phyloP scores from a whole-genome alignment of 1,140 invertebrate species.

The Bombus huntii region DNA sequence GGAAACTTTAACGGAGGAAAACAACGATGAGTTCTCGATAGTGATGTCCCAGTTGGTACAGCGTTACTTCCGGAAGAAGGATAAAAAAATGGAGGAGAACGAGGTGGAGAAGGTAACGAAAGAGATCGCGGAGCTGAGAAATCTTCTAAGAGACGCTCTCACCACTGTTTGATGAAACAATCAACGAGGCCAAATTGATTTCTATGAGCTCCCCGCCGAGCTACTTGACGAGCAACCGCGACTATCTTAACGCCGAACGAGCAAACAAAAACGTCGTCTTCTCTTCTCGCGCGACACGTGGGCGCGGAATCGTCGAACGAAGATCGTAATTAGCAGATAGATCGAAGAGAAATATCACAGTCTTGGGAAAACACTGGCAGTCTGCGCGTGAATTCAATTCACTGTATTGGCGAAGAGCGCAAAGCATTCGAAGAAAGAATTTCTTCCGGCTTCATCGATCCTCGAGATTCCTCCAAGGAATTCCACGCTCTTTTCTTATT shows the following conservation, averaged over 20 bases:
- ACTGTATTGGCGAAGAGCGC: neutral
- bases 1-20: slow-evolving; percentile 62
- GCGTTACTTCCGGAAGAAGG: slow-evolving; percentile 83
- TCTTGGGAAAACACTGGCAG: neutral
- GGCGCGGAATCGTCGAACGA: too few species aligned
- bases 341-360: neutral
- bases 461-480: too few species aligned
- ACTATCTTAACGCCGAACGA: too few species aligned
- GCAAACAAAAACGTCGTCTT: neutral
- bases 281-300: neutral
- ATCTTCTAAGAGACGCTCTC: slow-evolving; percentile 68
- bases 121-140: slow-evolving; percentile 67
- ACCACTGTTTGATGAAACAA: slow-evolving; percentile 43
- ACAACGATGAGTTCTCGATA: slow-evolving; percentile 77
- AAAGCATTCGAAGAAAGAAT: neutral
- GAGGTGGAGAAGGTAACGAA: slow-evolving; percentile 66
- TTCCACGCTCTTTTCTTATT: too few species aligned
- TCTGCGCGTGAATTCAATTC: neutral
- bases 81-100: slow-evolving; percentile 64
- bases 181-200: neutral
- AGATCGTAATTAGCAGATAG: neutral
- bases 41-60: slow-evolving; percentile 83
- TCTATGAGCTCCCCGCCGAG: neutral
- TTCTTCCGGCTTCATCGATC: neutral
- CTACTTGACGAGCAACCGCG: too few species aligned